phyloP scores from a whole-genome alignment of 2,797 vertebrate genomes.

The Bovichtus diacanthus region DNA sequence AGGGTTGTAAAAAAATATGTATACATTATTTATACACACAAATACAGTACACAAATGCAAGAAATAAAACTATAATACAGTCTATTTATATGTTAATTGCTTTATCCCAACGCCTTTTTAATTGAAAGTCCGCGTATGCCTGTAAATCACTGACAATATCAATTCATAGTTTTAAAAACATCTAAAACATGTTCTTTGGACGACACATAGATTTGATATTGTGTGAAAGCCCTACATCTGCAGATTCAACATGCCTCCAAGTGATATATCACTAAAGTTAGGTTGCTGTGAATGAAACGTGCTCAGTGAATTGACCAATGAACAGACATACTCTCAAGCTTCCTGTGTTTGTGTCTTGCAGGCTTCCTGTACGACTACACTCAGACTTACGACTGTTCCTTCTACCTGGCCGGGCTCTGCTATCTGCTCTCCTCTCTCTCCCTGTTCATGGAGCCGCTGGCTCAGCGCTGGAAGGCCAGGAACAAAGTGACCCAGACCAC shows the following conservation, averaged over 20 bases:
- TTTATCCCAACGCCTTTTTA: not conserved
- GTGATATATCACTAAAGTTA: not conserved
- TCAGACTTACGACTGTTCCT: conserved; percentile 92
- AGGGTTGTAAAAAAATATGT: not conserved
- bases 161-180: not conserved
- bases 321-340: not conserved
- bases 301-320: not conserved
- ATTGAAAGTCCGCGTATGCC: not conserved
- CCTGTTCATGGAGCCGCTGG: conserved; percentile 91
- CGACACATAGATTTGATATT: not conserved
- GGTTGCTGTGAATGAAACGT: not conserved
- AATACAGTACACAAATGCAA: not conserved
- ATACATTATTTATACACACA: not conserved
- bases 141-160: not conserved
- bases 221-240: not conserved
- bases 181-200: not conserved
- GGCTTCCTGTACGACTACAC: conserved; percentile 95
- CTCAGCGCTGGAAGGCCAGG: conserved; percentile 85
- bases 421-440: conserved; percentile 92
- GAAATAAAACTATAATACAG: not conserved
- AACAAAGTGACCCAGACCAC: conserved; percentile 64
- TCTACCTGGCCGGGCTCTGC: conserved; percentile 93
- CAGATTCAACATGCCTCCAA: not conserved
- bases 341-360: conserved; percentile 63
- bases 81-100: not conserved